Base-by-base conservation (phyloP, 2,888 invertebrate species). In the Hypselothyrea guttata region DNA sequence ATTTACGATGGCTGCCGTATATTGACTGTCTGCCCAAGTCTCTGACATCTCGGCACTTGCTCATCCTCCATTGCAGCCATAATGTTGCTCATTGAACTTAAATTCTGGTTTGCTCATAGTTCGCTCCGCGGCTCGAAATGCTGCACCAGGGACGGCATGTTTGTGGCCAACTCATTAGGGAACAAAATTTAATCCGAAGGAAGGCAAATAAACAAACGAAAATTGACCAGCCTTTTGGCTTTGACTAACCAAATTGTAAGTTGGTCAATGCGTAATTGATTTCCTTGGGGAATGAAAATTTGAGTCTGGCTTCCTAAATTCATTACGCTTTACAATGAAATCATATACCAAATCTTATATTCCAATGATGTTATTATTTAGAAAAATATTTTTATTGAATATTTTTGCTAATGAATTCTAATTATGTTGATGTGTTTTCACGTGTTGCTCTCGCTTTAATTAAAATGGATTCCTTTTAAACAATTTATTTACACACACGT, bases 21-120 rank as follows among this genome's bases (percentile, higher is more conserved):
- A 46, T 68, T 53, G 71, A 70, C 56, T 70, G 35, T 56, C 52
- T 49, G 41, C 18, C 33, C 47, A 28, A 9, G 28, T 45, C 42
- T 12, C 45, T 46, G 41, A 38, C 44, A 62, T 35, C 33, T 16
- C 34, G 31, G 18, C 49, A 31, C 28, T 49, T 28, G 27, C 47
- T 42, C 42, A 13, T 44, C 18, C 18, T 22, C 38, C 28, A 40
- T 15, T 9, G 1, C 8, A 9, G 15, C 41, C 30, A 12, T 31
- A 47, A 44, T 31, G 41, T 45, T 45, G 40, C 46, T 52, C 45
- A 44, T 60, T 62, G 59, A 72, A 68, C 55, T 58, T 63, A 38
- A 56, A 57, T 42, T 67, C 52, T 46, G 48, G 53, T 22, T 22
- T 22, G 5, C 22, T 22, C 22, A 22, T 22, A 22, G 38, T 27